Evolutionary conservation across 2,797 vertebrate species (phyloP).

Genomic region (Tachyglossus aculeatus): DNA sequence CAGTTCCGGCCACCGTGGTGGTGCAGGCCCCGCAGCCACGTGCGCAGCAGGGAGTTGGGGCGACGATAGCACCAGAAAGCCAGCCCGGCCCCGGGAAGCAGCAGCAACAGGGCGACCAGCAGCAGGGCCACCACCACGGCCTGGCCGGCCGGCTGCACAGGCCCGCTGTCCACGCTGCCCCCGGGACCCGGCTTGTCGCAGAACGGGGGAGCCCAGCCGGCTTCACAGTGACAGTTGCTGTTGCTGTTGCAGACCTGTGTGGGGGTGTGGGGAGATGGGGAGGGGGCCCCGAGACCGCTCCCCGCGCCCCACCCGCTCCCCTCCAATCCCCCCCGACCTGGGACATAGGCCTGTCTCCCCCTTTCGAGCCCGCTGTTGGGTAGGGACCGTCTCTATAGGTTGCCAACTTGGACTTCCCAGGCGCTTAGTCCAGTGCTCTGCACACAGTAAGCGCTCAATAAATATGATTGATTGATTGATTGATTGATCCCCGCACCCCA

Average conservation of each 20-base stretch:
- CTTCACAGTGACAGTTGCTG: constrained; percentile 88
- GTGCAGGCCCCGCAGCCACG: constrained; percentile 76
- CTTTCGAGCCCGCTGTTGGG: no score
- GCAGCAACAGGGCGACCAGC: constrained; percentile 82
- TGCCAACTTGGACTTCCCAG: no score
- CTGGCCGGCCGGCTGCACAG: constrained; percentile 79
- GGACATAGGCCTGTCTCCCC: no score
- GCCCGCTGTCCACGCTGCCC: constrained; percentile 93
- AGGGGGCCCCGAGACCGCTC: no score
- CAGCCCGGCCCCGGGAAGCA: constrained; percentile 63
- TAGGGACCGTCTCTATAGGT: no score
- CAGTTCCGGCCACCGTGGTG: constrained; percentile 67
- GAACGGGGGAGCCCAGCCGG: constrained; percentile 88
- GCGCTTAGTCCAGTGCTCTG: no score
- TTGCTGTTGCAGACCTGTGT: constrained; percentile 94
- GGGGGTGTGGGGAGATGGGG: neutral
- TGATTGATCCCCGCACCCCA: no score
- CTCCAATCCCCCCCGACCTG: no score
- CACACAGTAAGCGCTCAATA: no score
- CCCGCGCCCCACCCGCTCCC: no score
- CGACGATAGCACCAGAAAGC: constrained; percentile 78
- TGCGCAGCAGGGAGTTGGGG: constrained; percentile 76
- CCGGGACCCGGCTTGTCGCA: constrained; percentile 88
- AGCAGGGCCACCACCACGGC: constrained; percentile 76
- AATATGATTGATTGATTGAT: no score